These are phyloP conservation scores for Ennomos quercinarius DNA, from an alignment of 2,888 invertebrate genomes.

Conservation along the genomic window DNA sequence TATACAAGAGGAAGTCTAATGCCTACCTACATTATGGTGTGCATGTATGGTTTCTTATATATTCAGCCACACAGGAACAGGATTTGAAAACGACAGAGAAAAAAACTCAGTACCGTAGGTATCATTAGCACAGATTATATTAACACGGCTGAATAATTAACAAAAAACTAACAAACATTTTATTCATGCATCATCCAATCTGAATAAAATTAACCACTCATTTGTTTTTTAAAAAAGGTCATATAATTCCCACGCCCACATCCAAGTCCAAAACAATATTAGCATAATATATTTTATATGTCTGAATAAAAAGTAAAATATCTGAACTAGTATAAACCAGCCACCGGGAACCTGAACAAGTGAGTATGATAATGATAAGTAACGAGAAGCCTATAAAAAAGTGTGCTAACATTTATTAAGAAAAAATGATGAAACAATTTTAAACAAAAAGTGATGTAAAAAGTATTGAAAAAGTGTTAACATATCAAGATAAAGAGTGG, in stretches of 20 bases:
- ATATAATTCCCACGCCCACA: constrained; percentile 16
- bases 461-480: constrained; percentile 14
- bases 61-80: no score
- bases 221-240: constrained; percentile 21
- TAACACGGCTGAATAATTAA: no score
- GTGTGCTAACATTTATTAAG: neutral
- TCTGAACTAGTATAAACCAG: constrained; percentile 11
- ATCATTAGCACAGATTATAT: no score
- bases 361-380: constrained; percentile 7
- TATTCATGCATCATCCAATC: neutral
- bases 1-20: no score
- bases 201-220: neutral
- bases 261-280: constrained; percentile 12
- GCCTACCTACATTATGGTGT: no score
- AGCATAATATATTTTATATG: constrained; percentile 8
- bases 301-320: constrained; percentile 8
- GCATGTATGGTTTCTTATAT: no score
- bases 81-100: no score
- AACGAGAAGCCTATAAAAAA: neutral
- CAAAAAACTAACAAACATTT: no score
- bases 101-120: no score
- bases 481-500: constrained; percentile 17
- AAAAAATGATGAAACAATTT: constrained; percentile 7
- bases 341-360: constrained; percentile 2
- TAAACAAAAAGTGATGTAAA: constrained; percentile 18